Evolutionary conservation across 2,888 invertebrate genomes (phyloP).

Genomic region (Onchidella celtica): DNA sequence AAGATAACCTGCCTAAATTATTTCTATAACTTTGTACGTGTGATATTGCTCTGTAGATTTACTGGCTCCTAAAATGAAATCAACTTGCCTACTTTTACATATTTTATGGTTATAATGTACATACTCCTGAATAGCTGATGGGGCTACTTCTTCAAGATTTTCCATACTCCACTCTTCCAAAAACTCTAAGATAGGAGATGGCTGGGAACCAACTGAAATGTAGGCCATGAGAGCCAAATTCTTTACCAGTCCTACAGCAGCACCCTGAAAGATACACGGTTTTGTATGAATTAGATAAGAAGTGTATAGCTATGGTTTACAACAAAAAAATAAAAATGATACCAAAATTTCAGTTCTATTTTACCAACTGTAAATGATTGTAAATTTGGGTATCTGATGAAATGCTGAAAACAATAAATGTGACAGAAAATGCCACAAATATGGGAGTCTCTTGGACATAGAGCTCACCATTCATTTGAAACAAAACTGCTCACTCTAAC

Average conservation of each 20-base stretch:
- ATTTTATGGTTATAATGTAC: no score
- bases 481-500: no score
- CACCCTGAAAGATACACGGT: constrained; percentile 73
- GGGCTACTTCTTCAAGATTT: constrained; percentile 99
- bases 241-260: constrained; percentile 92
- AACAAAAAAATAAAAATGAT: not conserved
- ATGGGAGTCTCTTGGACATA: no score
- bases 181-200: constrained; percentile 99
- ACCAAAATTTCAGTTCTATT: not conserved
- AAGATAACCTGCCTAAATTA: no score
- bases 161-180: constrained; percentile 99
- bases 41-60: no score
- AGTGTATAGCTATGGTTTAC: not conserved
- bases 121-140: constrained; percentile 96
- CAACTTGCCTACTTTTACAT: no score
- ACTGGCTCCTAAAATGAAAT: no score
- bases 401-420: no score
- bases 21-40: no score
- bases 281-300: not conserved
- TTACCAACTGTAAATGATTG: not conserved
- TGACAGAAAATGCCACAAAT: no score
- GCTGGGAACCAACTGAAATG: constrained; percentile 99
- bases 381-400: no score
- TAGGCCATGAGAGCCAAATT: constrained; percentile 99
- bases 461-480: no score